Evolutionary conservation across 1,140 invertebrate species (phyloP), one percentile per base, ranked within the genome.

Genomic region (Wasmannia auropunctata): DNA sequence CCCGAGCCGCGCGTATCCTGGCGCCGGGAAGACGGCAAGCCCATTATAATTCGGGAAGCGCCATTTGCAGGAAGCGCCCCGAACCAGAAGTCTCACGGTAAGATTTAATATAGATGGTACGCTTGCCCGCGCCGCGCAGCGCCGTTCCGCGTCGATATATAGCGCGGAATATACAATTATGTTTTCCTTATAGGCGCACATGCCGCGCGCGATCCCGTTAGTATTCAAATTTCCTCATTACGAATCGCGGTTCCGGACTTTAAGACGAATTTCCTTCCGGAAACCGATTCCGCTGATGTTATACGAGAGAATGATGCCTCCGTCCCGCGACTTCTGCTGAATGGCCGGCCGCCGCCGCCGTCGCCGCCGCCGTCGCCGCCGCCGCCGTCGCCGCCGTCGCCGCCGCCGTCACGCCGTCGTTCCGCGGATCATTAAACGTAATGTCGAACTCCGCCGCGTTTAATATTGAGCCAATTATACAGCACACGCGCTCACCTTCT

Each of bases 1-100:
- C 98, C 98, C 0, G 94, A 95, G 58, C 98, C 98, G 0, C 96
- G 97, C 90, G 97, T 99, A 62, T 97, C 96, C 80, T 99, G 98
- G 98, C 96, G 97, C 69, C 95, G 98, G 76, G 98, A 98, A 95
- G 98, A 98, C 94, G 97, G 97, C 65, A 96, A 96, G 86, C 97
- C 98, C 89, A 98, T 99, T 87, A 96, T 98, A 34, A 96, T 98
- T 56, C 97, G 97, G 92, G 96, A 97, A n/a, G n/a, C n/a, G 89
- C 87, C 93, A 77, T 90, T 86, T 54, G 80, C 85, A 87, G 85
- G 86, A 65, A 92, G 88, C 85, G 88, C 93, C 86, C 95, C 94
- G 89, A 96, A 96, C 85, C 94, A 95, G 56, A 97, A 97, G 95
- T 96, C 95, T 63, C 90, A 90, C 37, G 93, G 94, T 93, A 91